phyloP scores from a whole-genome alignment of 2,113 vertebrate genomes.

The Cephalopholis sonnerati region DNA sequence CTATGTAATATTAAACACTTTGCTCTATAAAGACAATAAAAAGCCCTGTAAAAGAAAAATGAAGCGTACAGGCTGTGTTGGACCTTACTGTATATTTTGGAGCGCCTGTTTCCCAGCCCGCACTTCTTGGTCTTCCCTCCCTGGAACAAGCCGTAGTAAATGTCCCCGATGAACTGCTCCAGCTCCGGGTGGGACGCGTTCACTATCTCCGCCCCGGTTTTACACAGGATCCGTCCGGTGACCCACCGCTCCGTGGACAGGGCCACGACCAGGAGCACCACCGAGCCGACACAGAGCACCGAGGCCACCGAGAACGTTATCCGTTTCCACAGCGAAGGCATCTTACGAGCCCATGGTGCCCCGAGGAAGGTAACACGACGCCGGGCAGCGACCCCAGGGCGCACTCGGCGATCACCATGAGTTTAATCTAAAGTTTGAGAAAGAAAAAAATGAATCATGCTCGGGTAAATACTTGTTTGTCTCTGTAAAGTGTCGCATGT shows the following conservation, averaged over 20 bases:
- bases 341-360: slow-evolving; percentile 83
- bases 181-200: slow-evolving; percentile 93
- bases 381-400: slow-evolving; percentile 51
- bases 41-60: no score
- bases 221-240: slow-evolving; percentile 92
- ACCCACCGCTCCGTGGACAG: slow-evolving; percentile 92
- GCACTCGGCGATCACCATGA: slow-evolving; percentile 64
- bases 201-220: slow-evolving; percentile 95
- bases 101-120: slow-evolving; percentile 89
- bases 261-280: slow-evolving; percentile 87
- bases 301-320: slow-evolving; percentile 89
- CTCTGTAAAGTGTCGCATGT: not conserved
- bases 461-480: not conserved
- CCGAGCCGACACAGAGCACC: slow-evolving; percentile 88
- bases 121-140: slow-evolving; percentile 93
- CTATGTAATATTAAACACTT: not conserved
- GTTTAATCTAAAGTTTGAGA: slow-evolving; percentile 29
- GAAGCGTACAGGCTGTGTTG: no score
- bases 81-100: slow-evolving; percentile 92
- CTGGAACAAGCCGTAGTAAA: slow-evolving; percentile 94
- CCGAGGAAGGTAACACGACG: slow-evolving; percentile 52
- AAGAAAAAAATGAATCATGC: slow-evolving; percentile 9
- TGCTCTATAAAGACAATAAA: no score
- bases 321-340: slow-evolving; percentile 93
- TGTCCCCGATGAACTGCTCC: slow-evolving; percentile 92